Conservation (phyloP, 2,113 vertebrate genomes). For the Glaucomys volans region DNA sequence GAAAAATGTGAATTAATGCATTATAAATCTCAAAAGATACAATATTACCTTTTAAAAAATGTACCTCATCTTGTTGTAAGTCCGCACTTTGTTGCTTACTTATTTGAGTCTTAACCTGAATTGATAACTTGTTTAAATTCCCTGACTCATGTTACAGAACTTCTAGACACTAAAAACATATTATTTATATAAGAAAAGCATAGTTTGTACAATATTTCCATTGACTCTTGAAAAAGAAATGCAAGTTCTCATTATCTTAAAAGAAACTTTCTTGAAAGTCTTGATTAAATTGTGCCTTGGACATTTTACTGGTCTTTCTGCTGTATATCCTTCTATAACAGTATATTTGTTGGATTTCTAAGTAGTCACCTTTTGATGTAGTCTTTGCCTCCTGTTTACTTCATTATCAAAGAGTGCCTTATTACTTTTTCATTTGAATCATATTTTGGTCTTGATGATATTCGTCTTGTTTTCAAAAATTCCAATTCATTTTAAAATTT, state of each 20-base stretch:
- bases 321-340: neutral
- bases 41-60: neutral
- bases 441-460: neutral
- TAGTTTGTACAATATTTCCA: neutral
- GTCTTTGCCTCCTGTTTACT: neutral
- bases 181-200: neutral
- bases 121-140: neutral
- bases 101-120: neutral
- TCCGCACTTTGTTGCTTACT: neutral
- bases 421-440: neutral
- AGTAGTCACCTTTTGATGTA: neutral
- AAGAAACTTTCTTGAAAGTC: neutral
- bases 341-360: neutral
- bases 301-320: conserved; percentile 8
- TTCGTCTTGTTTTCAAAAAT: neutral
- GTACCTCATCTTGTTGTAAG: neutral
- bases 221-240: neutral
- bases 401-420: neutral
- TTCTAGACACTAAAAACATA: neutral
- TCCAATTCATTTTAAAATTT: neutral
- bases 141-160: neutral
- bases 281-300: neutral
- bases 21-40: neutral
- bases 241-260: neutral
- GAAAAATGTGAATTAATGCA: neutral